Evolutionary conservation across 2,113 vertebrate species (phyloP), one percentile per base, ranked within the genome.

Genomic region (Podarcis muralis): DNA sequence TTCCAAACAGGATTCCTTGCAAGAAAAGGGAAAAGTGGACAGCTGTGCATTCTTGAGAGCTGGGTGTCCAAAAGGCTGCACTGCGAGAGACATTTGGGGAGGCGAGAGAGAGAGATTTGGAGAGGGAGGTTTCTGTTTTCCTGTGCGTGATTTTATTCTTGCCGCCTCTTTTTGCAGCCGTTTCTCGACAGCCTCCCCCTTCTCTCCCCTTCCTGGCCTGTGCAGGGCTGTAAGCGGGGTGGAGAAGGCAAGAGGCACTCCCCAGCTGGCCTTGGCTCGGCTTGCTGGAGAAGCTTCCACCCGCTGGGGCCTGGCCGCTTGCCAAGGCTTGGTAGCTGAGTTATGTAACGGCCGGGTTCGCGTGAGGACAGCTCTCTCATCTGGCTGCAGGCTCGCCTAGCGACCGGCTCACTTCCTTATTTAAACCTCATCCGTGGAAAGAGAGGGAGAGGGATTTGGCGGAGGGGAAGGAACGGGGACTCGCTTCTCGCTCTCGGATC

Each of bases 331-430:
- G 43, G 6, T 27, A 81, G 72, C 59, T 8, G 40, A 75, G 84
- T 90, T 90, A 90, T 86, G 88, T 90, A 86, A 90, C 35, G 0
- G 37, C 20, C 3, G 78, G 53, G 88, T 90, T 90, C 88, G 75
- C 23, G 20, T 6, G 23, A 82, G 88, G 88, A 75, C 84, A n/a
- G 57, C 76, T n/a, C 25, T 30, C 23, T 27, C n/a, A 1, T 48
- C 40, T 71, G 66, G 18, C 27, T 1, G 6, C 32, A 13, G 20
- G 15, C 68, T 20, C 30, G 23, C 57, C 69, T 25, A 12, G 40
- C 35, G 23, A 35, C 35, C 25, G 18, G 48, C n/a, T 4, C 65
- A 20, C 76, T 84, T 43, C 48, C 88, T 79, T 71, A 65, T 71
- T 81, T 32, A 81, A 81, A 62, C 57, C 66, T 59, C 25, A 22